Conservation (phyloP, 2,797 vertebrate genomes). For the Phyllotis vaccarum region DNA sequence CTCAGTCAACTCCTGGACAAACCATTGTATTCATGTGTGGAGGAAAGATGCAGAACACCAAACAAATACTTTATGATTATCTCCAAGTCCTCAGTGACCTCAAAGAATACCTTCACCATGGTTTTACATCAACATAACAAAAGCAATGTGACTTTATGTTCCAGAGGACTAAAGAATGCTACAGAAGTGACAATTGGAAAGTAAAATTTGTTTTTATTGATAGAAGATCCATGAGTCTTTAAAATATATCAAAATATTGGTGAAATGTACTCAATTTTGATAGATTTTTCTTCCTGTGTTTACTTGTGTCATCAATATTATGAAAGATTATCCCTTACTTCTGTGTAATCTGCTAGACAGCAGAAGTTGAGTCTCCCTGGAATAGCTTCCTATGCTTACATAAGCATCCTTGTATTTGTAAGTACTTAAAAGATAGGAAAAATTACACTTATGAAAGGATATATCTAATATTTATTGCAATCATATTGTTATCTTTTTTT, state of each 20-base stretch:
- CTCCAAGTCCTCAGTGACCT: no score
- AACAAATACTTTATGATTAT: neutral
- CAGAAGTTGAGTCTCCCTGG: neutral
- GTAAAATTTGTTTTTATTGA: neutral
- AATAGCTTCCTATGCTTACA: neutral
- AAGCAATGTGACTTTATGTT: neutral
- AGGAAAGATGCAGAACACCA: neutral
- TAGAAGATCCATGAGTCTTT: neutral
- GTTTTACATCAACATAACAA: neutral
- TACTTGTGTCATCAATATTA: neutral
- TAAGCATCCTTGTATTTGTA: neutral
- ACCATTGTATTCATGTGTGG: neutral
- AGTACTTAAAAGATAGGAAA: neutral
- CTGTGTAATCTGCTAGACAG: neutral
- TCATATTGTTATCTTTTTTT: neutral
- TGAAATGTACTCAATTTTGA: neutral
- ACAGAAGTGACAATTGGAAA: neutral
- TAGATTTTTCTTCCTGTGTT: neutral
- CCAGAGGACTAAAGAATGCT: neutral
- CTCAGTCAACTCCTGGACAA: neutral
- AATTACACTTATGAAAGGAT: neutral
- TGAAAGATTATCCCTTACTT: neutral
- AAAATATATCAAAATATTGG: neutral
- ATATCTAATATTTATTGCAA: neutral
- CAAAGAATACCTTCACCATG: neutral